phyloP scores from a whole-genome alignment of 2,888 invertebrate genomes.

The Vannuccia rotundouncinata region DNA sequence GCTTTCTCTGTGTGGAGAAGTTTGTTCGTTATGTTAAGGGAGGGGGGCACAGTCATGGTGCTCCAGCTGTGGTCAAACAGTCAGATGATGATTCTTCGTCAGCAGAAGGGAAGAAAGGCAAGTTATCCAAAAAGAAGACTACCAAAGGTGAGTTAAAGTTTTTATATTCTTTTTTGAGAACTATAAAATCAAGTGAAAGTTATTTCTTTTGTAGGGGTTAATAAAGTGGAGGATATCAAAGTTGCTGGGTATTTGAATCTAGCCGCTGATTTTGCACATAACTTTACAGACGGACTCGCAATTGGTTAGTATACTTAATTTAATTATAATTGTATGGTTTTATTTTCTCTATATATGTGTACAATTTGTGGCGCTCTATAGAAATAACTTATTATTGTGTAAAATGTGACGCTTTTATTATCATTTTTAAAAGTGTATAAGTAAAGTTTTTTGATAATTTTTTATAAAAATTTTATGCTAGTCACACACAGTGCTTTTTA shows the following conservation, averaged over 20 bases:
- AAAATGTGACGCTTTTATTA: no score
- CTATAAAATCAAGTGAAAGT: no score
- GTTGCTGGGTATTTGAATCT: conserved; percentile 89
- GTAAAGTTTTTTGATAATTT: no score
- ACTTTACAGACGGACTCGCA: conserved; percentile 97
- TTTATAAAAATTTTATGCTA: no score
- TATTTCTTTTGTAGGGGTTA: no score
- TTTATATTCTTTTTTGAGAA: no score
- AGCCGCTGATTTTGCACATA: conserved; percentile 95
- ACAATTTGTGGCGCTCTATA: no score
- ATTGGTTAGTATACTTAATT: conserved; percentile 96
- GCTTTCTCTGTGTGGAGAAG: conserved; percentile 88
- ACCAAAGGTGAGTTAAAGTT: conserved; percentile 37
- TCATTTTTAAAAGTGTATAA: no score
- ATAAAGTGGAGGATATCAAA: conserved; percentile 60
- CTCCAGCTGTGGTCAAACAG: conserved; percentile 50
- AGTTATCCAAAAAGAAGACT: conserved; percentile 41
- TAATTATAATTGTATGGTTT: no score
- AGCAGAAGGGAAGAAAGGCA: conserved; percentile 40
- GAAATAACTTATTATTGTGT: no score
- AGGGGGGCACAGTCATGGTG: conserved; percentile 66
- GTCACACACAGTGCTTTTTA: no score
- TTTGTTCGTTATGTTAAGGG: conserved; percentile 67
- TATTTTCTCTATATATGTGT: no score
- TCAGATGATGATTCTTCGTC: conserved; percentile 36